Base-by-base conservation (phyloP, 2,888 invertebrate species). In the Oligia latruncula region DNA sequence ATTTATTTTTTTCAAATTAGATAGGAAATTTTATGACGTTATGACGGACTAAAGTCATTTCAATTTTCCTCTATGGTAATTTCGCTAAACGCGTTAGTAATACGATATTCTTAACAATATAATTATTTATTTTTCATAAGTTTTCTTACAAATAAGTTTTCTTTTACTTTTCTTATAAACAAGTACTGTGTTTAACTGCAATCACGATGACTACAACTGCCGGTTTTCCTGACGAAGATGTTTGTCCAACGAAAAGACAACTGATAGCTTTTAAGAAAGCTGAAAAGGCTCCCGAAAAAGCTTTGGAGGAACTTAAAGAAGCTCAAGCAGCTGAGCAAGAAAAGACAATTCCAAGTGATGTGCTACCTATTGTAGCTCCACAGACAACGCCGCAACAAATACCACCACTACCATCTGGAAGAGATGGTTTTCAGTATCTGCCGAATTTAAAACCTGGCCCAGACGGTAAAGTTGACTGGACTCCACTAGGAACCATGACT, bases 401-500 rank as follows among this genome's bases (percentile, higher is more conserved):
- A 20, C 86, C 90, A 6, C 82, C 90, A 9, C 0, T 35, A 8
- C 82, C 90, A 11, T 0, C 60, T 46, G 91, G 88, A 92, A 85
- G 91, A 77, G 93, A 94, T 77, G 52, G 40, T 43, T 55, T 49
- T 67, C 29, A 76, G 15, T 90, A 95, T 83, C 90, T 96, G 0
- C 93, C 95, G 0, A 91, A 92, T 64, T 88, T 96, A 40, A 95
- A 92, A 86, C 98, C 98, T 15, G 98, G 35, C 35, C 35, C 35
- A 35, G 35, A 35, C 2, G 98, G 98, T 3, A 97, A 97, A 86
- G 97, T 98, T 0, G 98, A 98, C 92, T 98, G 98, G 98, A 98
- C 98, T 60, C 98, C 98, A 0, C 95, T 98, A 78, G 97, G 97
- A 0, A 97, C 97, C 0, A 96, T 98, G 90, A 98, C 98, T 0